Conservation (phyloP, 1,140 invertebrate species). For the Heliconius nattereri region DNA sequence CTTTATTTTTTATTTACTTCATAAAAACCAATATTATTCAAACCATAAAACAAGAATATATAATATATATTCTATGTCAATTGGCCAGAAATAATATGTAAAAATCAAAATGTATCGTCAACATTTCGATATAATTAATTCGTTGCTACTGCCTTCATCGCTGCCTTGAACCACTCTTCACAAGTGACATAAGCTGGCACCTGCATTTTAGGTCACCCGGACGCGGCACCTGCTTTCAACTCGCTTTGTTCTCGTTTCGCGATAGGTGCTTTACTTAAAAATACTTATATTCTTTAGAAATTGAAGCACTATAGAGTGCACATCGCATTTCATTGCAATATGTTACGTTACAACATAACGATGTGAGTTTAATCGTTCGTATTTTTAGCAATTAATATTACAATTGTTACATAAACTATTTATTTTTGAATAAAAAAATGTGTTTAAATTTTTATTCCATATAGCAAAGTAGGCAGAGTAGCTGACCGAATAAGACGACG, state of each 20-base stretch:
- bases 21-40: too few species aligned
- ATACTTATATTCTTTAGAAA: conserved; percentile 22
- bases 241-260: conserved; percentile 31
- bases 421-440: background rate
- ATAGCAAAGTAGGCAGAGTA: too few species aligned
- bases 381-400: too few species aligned
- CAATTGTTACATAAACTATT: background rate
- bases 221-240: conserved; percentile 51
- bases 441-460: too few species aligned
- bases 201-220: conserved; percentile 71
- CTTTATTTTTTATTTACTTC: too few species aligned
- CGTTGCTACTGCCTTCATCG: conserved; percentile 12
- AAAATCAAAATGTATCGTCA: conserved; percentile 1
- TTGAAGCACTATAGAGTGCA: conserved; percentile 12
- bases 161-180: conserved; percentile 22
- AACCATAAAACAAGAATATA: too few species aligned
- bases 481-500: too few species aligned
- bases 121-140: background rate
- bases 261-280: conserved; percentile 25
- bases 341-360: background rate
- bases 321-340: conserved; percentile 12
- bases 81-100: background rate
- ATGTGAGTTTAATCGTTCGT: background rate
- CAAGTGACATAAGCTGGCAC: conserved; percentile 56
- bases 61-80: too few species aligned